A percentile compares a stretch with the other conserved stretches of the same genome.
phyloP scores from a whole-genome alignment of 2,113 vertebrate genomes.

The Smithornis capensis region DNA sequence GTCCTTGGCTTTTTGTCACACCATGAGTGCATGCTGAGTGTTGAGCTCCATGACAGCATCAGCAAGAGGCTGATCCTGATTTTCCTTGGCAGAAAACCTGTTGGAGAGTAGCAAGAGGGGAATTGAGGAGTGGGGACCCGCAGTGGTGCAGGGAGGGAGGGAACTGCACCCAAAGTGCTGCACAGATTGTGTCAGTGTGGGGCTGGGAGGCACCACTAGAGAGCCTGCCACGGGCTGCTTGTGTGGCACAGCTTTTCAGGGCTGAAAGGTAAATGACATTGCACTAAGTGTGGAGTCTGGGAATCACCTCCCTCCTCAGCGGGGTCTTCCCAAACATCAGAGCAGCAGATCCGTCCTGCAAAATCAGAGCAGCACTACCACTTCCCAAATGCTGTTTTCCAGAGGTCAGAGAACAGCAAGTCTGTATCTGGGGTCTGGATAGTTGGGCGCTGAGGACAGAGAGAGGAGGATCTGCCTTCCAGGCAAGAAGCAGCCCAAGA shows the following conservation, averaged over 20 bases:
- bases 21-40: background rate
- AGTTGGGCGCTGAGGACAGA: background rate
- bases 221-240: accelerated
- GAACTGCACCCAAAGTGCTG: background rate
- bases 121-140: background rate
- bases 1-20: background rate
- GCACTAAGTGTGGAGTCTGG: background rate
- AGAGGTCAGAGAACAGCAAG: background rate
- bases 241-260: background rate
- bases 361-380: no score
- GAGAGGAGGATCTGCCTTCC: background rate
- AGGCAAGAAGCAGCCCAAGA: background rate
- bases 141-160: background rate
- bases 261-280: background rate
- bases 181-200: background rate
- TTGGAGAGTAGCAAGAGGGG: background rate
- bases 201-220: background rate
- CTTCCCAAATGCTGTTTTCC: background rate
- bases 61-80: background rate
- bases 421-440: background rate
- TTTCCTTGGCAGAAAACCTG: background rate
- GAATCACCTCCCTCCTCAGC: accelerated
- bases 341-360: no score
- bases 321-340: no score
- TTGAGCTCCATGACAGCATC: background rate